Conservation (phyloP, 2,113 vertebrate genomes). For the Mustela nigripes region DNA sequence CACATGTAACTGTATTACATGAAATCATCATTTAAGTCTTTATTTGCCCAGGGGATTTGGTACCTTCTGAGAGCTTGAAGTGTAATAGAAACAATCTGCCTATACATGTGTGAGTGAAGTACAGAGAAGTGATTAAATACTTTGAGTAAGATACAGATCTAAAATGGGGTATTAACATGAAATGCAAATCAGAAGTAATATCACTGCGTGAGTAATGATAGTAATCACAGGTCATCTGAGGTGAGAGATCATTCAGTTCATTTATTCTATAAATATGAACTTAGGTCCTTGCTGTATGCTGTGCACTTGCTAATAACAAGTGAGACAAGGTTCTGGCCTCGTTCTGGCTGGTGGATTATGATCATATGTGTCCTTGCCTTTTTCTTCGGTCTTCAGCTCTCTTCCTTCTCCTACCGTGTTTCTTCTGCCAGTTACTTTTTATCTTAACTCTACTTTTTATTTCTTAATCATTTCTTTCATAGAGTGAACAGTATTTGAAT, state of each 20-base stretch:
- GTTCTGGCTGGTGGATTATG: not conserved
- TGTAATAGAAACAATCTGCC: slow-evolving; percentile 4
- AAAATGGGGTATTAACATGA: not conserved
- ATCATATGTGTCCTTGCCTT: not conserved
- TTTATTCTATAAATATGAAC: not conserved
- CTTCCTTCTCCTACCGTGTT: not conserved
- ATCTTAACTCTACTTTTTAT: not conserved
- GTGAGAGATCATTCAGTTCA: not conserved
- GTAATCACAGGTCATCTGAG: not conserved
- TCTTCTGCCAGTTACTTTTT: slow-evolving; percentile 7
- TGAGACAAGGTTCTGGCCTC: not conserved
- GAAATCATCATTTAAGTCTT: slow-evolving; percentile 40
- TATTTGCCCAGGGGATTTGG: not conserved
- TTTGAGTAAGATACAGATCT: not conserved
- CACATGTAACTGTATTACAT: not conserved
- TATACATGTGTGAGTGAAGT: not conserved
- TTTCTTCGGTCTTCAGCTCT: not conserved
- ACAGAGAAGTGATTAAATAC: not conserved
- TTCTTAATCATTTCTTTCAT: not conserved
- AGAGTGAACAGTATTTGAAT: not conserved
- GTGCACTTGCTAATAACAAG: not conserved
- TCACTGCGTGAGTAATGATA: not conserved
- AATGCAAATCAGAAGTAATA: not conserved
- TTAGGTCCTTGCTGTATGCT: not conserved
- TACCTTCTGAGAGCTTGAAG: not conserved